Evolutionary conservation across 2,888 invertebrate species (phyloP).

Genomic region (Philonicus albiceps): DNA sequence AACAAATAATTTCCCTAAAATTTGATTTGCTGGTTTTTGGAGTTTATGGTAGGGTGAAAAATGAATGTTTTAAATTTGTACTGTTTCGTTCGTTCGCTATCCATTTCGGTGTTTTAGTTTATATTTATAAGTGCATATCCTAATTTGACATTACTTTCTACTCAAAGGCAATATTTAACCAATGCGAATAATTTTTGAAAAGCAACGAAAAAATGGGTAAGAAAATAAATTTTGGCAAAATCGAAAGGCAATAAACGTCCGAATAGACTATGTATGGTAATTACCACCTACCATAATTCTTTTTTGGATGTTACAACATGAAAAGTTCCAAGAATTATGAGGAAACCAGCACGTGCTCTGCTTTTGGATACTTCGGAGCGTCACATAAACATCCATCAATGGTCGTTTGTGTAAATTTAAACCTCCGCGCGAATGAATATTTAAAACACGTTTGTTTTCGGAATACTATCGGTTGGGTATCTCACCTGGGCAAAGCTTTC

Average conservation of each 20-base stretch:
- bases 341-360: background rate
- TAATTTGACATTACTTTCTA: background rate
- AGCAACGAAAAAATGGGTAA: background rate
- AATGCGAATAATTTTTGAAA: background rate
- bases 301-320: background rate
- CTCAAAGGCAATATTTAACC: background rate
- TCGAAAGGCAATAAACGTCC: background rate
- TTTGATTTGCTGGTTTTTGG: too few relatives aligned
- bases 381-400: background rate
- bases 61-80: too few relatives aligned
- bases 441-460: background rate
- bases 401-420: background rate
- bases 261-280: background rate
- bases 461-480: background rate
- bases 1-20: too few relatives aligned
- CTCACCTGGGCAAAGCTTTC: background rate
- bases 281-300: background rate
- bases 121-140: background rate
- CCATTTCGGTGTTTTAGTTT: too few relatives aligned
- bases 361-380: background rate
- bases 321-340: background rate
- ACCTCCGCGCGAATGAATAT: background rate
- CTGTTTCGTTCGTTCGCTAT: too few relatives aligned
- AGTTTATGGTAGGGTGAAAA: too few relatives aligned
- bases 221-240: background rate